Base-by-base conservation (phyloP, 2,797 vertebrate genomes). In the Balearica regulorum region DNA sequence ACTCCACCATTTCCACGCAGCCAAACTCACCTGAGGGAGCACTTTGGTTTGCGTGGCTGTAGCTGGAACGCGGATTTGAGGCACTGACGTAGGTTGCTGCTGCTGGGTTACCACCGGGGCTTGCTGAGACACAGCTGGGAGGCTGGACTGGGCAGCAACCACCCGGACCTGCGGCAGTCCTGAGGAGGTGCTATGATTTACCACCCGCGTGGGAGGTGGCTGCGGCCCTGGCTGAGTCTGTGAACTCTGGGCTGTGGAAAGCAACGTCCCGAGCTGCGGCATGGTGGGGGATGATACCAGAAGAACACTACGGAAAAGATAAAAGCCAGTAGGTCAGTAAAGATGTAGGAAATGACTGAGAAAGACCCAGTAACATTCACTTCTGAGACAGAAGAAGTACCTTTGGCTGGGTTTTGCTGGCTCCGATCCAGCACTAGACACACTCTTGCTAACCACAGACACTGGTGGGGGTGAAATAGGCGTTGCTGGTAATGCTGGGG, bases 91-190 rank as follows among this genome's bases (percentile, higher is more conserved):
- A 60, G 99, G 98, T 61, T 99, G 99, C 28, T 94, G 97, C 14
- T 97, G 95, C 80, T 98, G 98, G 2, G 97, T 83, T 2, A 99
- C 97, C 83, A 98, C 97, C 0, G 98, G 97, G 37, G 99, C 97
- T 90, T 98, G 98, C 83, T 99, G 99, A 70, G 98, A 93, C 25
- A 97, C 96, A 2, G 98, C 43, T 1, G 99, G 97, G 24, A 99
- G 98, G 83, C 97, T 97, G 7, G 99, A 92, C 75, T 98, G 99
- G 64, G 99, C 96, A 6, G 98, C 98, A 80, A 99, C 99, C 28
- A 99, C 99, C 7, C 99, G 98, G 16, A 99, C 99, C 97, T 99
- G 99, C 2, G 99, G 98, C 58, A 99, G 98, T 19, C 98, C 98
- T 0, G 97, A 97, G 28, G 99, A 97, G 4, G 98, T 96, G 3